phyloP scores from a whole-genome alignment of 2,888 invertebrate genomes.

The Euplexia lucipara region DNA sequence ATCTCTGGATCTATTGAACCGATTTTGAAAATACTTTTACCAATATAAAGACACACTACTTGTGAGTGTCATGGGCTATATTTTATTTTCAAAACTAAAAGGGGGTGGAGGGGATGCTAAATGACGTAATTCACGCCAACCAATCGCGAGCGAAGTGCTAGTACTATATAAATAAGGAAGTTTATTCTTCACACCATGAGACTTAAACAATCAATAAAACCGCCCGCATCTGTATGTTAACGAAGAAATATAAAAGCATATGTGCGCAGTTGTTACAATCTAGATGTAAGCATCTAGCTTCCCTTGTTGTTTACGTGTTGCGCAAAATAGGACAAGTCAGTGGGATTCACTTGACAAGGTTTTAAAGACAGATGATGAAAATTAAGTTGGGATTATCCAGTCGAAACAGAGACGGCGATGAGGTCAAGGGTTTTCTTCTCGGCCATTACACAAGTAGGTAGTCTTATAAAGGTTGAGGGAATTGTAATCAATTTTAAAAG shows the following conservation, averaged over 20 bases:
- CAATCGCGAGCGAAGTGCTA: too few relatives aligned
- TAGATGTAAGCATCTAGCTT: constrained; percentile 12
- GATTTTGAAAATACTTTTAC: too few relatives aligned
- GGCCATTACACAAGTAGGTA: too few relatives aligned
- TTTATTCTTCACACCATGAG: neutral
- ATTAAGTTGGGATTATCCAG: neutral
- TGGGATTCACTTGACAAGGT: neutral
- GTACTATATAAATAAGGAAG: constrained; percentile 23
- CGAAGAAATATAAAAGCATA: constrained; percentile 27
- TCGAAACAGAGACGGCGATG: neutral
- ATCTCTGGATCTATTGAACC: too few relatives aligned
- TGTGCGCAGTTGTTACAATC: constrained; percentile 34
- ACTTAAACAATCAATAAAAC: constrained; percentile 47
- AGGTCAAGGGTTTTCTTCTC: too few relatives aligned
- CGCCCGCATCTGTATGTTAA: constrained; percentile 49
- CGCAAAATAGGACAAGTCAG: neutral
- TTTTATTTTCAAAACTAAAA: too few relatives aligned
- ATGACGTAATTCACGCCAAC: too few relatives aligned
- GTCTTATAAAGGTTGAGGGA: too few relatives aligned
- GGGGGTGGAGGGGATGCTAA: too few relatives aligned
- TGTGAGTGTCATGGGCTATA: too few relatives aligned
- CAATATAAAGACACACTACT: too few relatives aligned
- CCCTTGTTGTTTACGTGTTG: constrained; percentile 4
- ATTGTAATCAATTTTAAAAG: neutral
- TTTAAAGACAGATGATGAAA: neutral